These are phyloP conservation scores for Lordiphosa collinella DNA, from an alignment of 1,140 invertebrate genomes.

Conservation along the genomic window DNA sequence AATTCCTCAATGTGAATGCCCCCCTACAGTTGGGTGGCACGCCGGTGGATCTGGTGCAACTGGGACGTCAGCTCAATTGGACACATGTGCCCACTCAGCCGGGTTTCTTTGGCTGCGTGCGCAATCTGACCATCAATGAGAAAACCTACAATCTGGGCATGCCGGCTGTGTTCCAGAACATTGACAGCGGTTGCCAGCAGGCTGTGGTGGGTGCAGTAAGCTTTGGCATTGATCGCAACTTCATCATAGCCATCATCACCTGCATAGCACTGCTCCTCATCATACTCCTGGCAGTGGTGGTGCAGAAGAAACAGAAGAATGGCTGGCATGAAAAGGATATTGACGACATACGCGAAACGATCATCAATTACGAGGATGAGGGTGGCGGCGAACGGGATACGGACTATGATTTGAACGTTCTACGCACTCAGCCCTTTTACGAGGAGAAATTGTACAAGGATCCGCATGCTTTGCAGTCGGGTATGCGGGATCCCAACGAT, in stretches of 20 bases:
- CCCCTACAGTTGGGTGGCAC: constrained; percentile 93
- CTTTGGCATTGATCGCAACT: constrained; percentile 90
- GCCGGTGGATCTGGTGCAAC: constrained; percentile 82
- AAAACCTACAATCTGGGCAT: constrained; percentile 88
- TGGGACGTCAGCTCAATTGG: constrained; percentile 84
- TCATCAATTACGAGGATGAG: constrained; percentile 98
- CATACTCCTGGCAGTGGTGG: constrained; percentile 91
- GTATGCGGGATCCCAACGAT: constrained; percentile 68
- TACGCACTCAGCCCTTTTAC: constrained; percentile 82
- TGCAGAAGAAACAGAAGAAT: constrained; percentile 90
- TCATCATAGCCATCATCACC: constrained; percentile 90
- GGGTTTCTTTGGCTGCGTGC: constrained; percentile 91
- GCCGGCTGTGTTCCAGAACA: constrained; percentile 85
- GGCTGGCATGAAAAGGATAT: constrained; percentile 93
- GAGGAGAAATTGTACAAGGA: constrained; percentile 78
- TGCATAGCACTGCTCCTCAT: constrained; percentile 89
- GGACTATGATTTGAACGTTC: constrained; percentile 95
- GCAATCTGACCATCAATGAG: constrained; percentile 90
- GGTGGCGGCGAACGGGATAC: constrained; percentile 97
- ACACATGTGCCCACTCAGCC: constrained; percentile 83
- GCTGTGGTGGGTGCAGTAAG: constrained; percentile 86
- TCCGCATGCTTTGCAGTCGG: constrained; percentile 51
- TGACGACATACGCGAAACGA: constrained; percentile 97
- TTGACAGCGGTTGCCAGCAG: constrained; percentile 85
- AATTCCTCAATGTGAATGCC: constrained; percentile 92